Percentiles rank a stretch among this genome's conserved stretches.
phyloP scores from a whole-genome alignment of 2,113 vertebrate genomes.

The Scortum barcoo region DNA sequence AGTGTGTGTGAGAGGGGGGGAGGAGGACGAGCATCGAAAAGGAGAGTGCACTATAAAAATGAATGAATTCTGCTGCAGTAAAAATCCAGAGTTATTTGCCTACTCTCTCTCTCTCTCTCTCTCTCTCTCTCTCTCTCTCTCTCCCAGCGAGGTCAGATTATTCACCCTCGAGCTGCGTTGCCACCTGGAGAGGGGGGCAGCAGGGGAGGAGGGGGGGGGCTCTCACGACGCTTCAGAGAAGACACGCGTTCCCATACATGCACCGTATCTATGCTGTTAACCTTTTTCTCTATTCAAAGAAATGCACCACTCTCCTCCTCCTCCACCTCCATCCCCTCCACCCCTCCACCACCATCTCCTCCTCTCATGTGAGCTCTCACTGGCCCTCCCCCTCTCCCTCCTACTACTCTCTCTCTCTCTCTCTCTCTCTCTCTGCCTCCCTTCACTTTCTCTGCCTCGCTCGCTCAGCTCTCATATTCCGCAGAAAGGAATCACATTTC shows the following conservation, averaged over 20 bases:
- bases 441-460: conserved; percentile 38
- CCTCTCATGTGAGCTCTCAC: conserved; percentile 50
- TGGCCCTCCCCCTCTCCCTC: conserved; percentile 48
- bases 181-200: conserved; percentile 14
- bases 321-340: too few species aligned
- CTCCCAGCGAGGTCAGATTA: conserved; percentile 55
- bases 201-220: too few species aligned
- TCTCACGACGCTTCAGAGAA: conserved; percentile 31
- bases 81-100: conserved; percentile 71
- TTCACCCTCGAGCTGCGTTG: conserved; percentile 43
- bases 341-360: too few species aligned
- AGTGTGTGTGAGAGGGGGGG: background rate
- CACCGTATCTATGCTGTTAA: conserved; percentile 66
- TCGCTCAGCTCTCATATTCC: conserved; percentile 71
- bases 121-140: conserved; percentile 16
- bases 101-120: conserved; percentile 33
- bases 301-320: conserved; percentile 66
- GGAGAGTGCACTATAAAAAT: conserved; percentile 75
- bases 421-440: conserved; percentile 40
- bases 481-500: conserved; percentile 84
- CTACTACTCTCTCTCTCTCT: conserved; percentile 25
- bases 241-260: conserved; percentile 47
- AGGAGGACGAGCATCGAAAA: conserved; percentile 50
- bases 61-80: conserved; percentile 84
- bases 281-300: conserved; percentile 72